phyloP scores from a whole-genome alignment of 2,888 invertebrate genomes.

The Dryadula phaetusa region DNA sequence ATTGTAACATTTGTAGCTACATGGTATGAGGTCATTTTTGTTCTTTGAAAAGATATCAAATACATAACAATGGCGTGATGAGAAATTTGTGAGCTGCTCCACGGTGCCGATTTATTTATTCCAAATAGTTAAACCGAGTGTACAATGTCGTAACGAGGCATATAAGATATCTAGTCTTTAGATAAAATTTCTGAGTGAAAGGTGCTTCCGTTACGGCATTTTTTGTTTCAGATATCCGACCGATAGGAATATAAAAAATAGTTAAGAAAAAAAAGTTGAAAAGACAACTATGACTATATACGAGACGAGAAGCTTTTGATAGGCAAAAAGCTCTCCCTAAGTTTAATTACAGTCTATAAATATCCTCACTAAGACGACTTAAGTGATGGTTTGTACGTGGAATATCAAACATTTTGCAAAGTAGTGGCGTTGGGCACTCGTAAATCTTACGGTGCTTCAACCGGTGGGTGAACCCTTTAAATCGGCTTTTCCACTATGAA shows the following conservation, averaged over 20 bases:
- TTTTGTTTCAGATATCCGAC: no score
- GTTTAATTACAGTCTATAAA: slow-evolving; percentile 11
- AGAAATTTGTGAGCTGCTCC: no score
- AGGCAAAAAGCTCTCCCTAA: not conserved
- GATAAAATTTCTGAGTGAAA: no score
- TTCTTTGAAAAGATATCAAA: not conserved
- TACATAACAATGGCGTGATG: no score
- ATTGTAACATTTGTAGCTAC: not conserved
- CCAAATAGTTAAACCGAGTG: no score
- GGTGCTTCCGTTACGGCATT: no score
- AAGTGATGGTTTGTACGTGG: slow-evolving; percentile 12
- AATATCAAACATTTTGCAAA: slow-evolving; percentile 12
- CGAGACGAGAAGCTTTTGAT: not conserved
- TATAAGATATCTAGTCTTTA: no score
- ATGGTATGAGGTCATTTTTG: not conserved
- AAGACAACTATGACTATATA: not conserved
- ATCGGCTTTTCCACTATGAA: slow-evolving; percentile 24
- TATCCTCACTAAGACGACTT: slow-evolving; percentile 14
- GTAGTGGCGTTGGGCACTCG: slow-evolving; percentile 6
- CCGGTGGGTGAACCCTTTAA: slow-evolving; percentile 20
- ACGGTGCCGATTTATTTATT: no score
- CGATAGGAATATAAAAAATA: no score
- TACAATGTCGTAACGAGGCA: no score
- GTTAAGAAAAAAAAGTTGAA: no score
- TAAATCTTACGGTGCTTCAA: slow-evolving; percentile 10